Percentiles rank a stretch among this genome's conserved stretches.
phyloP scores from a whole-genome alignment of 2,888 invertebrate genomes.

The Ormyrus pomaceus region DNA sequence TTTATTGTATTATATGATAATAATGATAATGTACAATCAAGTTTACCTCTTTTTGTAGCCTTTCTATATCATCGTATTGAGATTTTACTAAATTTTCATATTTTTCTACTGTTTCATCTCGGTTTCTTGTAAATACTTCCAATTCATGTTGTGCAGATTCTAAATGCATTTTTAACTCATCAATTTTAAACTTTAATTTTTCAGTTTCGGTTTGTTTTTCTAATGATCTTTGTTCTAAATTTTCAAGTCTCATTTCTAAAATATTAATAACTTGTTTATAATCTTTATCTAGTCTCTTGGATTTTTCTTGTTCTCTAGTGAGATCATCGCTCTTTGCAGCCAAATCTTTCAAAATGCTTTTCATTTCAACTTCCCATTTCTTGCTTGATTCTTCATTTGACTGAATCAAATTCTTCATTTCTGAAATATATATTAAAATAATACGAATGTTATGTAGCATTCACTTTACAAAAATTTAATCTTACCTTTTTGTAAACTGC shows the following conservation, averaged over 20 bases:
- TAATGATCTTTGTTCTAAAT: slow-evolving; percentile 58
- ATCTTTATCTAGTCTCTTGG: slow-evolving; percentile 54
- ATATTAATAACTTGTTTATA: slow-evolving; percentile 47
- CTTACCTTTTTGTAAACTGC: slow-evolving; percentile 66
- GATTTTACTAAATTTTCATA: slow-evolving; percentile 66
- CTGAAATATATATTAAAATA: slow-evolving; percentile 52
- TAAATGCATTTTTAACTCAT: slow-evolving; percentile 60
- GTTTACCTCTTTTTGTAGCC: slow-evolving; percentile 62
- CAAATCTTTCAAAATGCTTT: slow-evolving; percentile 62
- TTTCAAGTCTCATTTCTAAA: slow-evolving; percentile 57
- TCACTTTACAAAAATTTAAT: background rate
- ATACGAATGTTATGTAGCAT: background rate
- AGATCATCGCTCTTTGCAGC: slow-evolving; percentile 58
- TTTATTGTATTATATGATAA: background rate
- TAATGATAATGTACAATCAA: background rate
- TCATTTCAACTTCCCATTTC: slow-evolving; percentile 65
- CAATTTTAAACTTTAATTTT: slow-evolving; percentile 59
- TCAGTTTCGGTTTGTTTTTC: slow-evolving; percentile 62
- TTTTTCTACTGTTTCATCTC: slow-evolving; percentile 64
- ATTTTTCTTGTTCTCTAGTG: slow-evolving; percentile 50
- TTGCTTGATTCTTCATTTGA: slow-evolving; percentile 51
- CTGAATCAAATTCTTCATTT: slow-evolving; percentile 64
- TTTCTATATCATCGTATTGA: slow-evolving; percentile 65
- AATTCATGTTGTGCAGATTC: slow-evolving; percentile 64
- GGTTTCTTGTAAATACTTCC: slow-evolving; percentile 65